A percentile compares a stretch with the other conserved stretches of the same genome.
Evolutionary conservation across 1,140 invertebrate species (phyloP).

Genomic region (Pseudomyrmex sp.): DNA sequence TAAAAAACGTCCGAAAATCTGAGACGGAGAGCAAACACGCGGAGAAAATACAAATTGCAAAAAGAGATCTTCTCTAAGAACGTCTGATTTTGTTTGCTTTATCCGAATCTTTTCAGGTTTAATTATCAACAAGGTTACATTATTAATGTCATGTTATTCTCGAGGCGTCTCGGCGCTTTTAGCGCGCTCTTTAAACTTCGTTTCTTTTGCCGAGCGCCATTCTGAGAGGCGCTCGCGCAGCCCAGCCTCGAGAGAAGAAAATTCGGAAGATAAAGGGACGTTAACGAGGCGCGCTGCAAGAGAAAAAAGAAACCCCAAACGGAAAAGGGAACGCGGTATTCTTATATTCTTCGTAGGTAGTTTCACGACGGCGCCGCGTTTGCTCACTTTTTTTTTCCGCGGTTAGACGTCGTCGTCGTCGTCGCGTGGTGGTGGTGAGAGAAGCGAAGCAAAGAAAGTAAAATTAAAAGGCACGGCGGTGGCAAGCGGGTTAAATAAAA

Average conservation of each 20-base stretch:
- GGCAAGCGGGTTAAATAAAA: constrained; percentile 52
- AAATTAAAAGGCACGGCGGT: constrained; percentile 53
- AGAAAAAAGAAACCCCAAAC: background rate
- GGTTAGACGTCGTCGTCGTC: constrained; percentile 21
- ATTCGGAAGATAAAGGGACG: constrained; percentile 44
- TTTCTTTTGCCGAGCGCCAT: background rate
- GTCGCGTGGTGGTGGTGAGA: background rate
- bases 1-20: background rate
- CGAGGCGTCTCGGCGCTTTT: background rate
- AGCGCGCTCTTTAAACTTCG: background rate
- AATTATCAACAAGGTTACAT: constrained; percentile 15
- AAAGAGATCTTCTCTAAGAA: background rate
- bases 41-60: background rate
- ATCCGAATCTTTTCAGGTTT: background rate
- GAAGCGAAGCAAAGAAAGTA: constrained; percentile 41
- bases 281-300: constrained; percentile 29
- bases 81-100: background rate
- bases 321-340: constrained; percentile 23
- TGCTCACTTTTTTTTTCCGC: constrained; percentile 30
- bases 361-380: constrained; percentile 43
- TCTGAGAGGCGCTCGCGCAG: background rate
- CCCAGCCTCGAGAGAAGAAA: constrained; percentile 25
- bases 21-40: background rate
- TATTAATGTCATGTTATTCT: constrained; percentile 18
- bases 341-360: constrained; percentile 50